A percentile compares a stretch with the other conserved stretches of the same genome.
These are phyloP conservation scores for Danaus melanippus DNA, from an alignment of 1,140 invertebrate genomes.

Conservation along the genomic window DNA sequence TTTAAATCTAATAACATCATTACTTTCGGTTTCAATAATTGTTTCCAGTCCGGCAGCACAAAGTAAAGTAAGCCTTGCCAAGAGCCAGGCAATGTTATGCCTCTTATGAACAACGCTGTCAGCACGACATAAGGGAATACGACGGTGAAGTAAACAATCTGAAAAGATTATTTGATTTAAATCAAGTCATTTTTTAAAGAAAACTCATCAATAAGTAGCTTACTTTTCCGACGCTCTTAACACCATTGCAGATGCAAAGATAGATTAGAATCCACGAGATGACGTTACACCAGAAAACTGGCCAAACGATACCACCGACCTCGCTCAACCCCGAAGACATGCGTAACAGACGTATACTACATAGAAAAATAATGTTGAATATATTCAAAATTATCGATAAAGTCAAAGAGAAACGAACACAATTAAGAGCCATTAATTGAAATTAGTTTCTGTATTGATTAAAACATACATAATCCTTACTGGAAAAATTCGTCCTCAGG, in stretches of 20 bases:
- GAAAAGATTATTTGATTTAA: slow-evolving; percentile 35
- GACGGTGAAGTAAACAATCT: slow-evolving; percentile 87
- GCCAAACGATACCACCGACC: slow-evolving; percentile 81
- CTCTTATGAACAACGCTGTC: slow-evolving; percentile 79
- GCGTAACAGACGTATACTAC: slow-evolving; percentile 79
- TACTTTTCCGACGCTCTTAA: slow-evolving; percentile 82
- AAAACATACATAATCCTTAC: slow-evolving; percentile 72
- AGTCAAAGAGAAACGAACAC: no score
- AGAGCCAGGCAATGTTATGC: slow-evolving; percentile 85
- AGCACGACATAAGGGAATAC: slow-evolving; percentile 89
- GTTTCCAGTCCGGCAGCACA: slow-evolving; percentile 85
- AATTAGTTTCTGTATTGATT: background rate
- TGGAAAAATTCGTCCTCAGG: slow-evolving; percentile 90
- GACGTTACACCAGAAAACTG: slow-evolving; percentile 78
- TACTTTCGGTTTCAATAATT: slow-evolving; percentile 77
- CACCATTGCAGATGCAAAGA: slow-evolving; percentile 85
- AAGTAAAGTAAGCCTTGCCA: slow-evolving; percentile 85
- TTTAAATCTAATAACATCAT: slow-evolving; percentile 9
- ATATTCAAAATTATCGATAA: background rate
- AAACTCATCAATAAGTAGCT: slow-evolving; percentile 1
- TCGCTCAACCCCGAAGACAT: slow-evolving; percentile 78
- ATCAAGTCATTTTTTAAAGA: slow-evolving; percentile 11
- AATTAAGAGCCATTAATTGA: no score
- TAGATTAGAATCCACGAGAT: slow-evolving; percentile 86
- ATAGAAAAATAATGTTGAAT: slow-evolving; percentile 18